Evolutionary conservation across 2,888 invertebrate species (phyloP).

Genomic region (Podotricha telesiphe): DNA sequence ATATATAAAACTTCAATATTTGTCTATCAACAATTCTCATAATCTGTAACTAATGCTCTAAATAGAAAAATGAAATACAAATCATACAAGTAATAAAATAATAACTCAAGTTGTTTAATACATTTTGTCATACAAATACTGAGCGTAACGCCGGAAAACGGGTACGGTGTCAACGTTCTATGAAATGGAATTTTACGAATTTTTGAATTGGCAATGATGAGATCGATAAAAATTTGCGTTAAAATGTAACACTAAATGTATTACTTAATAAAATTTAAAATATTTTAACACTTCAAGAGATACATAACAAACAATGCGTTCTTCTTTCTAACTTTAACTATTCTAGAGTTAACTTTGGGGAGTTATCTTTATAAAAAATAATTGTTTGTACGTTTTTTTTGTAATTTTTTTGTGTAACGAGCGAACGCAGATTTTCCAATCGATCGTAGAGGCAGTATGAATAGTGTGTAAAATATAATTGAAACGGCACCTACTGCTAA

Average conservation of each 20-base stretch:
- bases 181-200: conserved; percentile 28
- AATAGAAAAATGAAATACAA: conserved; percentile 5
- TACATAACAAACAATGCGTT: no score
- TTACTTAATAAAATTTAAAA: neutral
- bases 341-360: no score
- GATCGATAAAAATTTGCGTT: conserved; percentile 22
- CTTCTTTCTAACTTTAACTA: no score
- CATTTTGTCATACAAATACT: conserved; percentile 13
- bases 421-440: conserved; percentile 17
- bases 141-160: conserved; percentile 16
- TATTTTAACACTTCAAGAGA: no score
- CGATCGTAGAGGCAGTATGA: conserved; percentile 17
- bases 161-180: conserved; percentile 21
- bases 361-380: no score
- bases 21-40: conserved; percentile 6
- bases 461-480: conserved; percentile 2
- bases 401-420: neutral
- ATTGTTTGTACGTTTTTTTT: neutral
- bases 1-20: conserved; percentile 18
- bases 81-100: neutral
- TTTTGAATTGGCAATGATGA: conserved; percentile 26
- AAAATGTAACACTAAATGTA: no score
- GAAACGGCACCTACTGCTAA: conserved; percentile 32
- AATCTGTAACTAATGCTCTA: conserved; percentile 17
- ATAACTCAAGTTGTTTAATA: conserved; percentile 11